Percentiles rank a stretch among this genome's conserved stretches.
Evolutionary conservation across 2,797 vertebrate genomes (phyloP).

Genomic region (Todus mexicanus): DNA sequence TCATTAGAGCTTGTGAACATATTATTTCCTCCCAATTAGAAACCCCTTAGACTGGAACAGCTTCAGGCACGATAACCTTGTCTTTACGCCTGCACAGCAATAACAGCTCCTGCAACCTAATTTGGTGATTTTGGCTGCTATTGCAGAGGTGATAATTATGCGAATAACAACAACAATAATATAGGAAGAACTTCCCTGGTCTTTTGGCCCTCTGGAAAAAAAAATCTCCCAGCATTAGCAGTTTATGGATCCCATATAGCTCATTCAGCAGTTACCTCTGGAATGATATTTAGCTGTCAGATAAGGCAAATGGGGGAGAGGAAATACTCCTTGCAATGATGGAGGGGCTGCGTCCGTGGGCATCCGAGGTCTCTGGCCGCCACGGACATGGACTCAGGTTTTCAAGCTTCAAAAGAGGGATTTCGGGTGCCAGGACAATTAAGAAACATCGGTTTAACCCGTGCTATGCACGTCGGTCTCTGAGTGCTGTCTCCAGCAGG

Average conservation of each 20-base stretch:
- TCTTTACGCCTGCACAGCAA: not conserved
- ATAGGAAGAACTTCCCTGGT: not conserved
- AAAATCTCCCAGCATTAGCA: not conserved
- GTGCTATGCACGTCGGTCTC: not conserved
- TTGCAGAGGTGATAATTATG: not conserved
- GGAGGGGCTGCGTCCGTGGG: not conserved
- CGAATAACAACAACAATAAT: not conserved
- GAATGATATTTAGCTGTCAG: slow-evolving; percentile 1
- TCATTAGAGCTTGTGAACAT: not conserved
- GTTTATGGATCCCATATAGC: not conserved
- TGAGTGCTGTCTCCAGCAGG: not conserved
- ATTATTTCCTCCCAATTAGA: not conserved
- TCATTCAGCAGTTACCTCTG: not conserved
- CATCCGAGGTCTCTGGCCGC: accelerated
- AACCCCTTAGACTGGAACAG: not conserved
- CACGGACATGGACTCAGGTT: not conserved
- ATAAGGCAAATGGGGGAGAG: not conserved
- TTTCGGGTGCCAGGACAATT: not conserved
- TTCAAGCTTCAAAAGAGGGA: not conserved
- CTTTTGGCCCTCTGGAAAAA: not conserved
- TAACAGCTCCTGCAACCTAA: not conserved
- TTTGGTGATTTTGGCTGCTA: not conserved
- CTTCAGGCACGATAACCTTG: not conserved
- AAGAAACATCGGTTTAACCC: accelerated
- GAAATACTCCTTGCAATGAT: not conserved